Conservation (phyloP, 2,797 vertebrate genomes). For the Scyliorhinus canicula region DNA sequence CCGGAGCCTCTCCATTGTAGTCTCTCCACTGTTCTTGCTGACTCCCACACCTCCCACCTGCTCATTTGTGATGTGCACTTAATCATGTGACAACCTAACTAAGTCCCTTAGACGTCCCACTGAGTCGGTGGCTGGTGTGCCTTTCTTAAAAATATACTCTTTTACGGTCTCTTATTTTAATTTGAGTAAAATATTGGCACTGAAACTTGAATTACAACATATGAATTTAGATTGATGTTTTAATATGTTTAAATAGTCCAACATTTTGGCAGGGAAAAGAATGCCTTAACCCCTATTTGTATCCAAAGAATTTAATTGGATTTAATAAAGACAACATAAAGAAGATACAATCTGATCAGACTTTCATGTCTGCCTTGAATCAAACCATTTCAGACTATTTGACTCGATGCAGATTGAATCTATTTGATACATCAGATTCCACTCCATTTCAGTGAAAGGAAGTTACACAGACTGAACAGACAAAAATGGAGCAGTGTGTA, state of each 20-base stretch:
- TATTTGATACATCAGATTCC: background rate
- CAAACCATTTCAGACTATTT: background rate
- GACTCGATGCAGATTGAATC: background rate
- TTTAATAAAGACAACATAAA: slow-evolving; percentile 24
- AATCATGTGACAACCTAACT: no score
- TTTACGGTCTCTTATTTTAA: background rate
- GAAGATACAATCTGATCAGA: background rate
- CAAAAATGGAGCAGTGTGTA: background rate
- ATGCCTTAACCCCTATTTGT: background rate
- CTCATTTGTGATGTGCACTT: no score
- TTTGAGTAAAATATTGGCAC: background rate
- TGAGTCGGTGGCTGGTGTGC: no score
- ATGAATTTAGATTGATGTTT: background rate
- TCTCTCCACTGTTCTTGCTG: no score
- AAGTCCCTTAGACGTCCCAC: no score
- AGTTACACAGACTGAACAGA: background rate
- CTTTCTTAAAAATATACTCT: background rate
- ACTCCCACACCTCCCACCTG: no score
- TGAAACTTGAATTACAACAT: background rate
- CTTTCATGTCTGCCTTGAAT: background rate
- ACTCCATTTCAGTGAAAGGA: background rate
- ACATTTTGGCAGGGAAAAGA: background rate
- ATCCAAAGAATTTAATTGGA: slow-evolving; percentile 8
- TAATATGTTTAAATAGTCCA: slow-evolving; percentile 5
- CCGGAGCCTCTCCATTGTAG: no score